Evolutionary conservation across 2,888 invertebrate genomes (phyloP).

Genomic region (Phania funesta): DNA sequence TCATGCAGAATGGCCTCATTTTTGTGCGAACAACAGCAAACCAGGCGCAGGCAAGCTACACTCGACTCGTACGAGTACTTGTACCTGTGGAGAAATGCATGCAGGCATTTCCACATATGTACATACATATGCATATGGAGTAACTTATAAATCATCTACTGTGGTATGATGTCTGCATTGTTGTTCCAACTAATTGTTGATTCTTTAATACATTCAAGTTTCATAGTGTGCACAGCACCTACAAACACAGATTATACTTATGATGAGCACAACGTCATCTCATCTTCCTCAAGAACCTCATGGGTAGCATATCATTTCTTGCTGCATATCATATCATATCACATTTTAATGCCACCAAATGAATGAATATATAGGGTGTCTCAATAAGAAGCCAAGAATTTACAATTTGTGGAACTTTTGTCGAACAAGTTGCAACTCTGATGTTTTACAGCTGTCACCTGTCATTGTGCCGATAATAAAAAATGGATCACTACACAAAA

Average conservation of each 20-base stretch:
- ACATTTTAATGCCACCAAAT: conserved; percentile 54
- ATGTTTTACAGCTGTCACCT: too few species aligned
- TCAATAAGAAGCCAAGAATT: too few species aligned
- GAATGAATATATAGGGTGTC: conserved; percentile 47
- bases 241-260: background rate
- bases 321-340: conserved; percentile 33
- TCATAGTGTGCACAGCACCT: conserved; percentile 2
- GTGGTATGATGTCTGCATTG: background rate
- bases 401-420: too few species aligned
- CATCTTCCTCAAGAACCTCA: background rate
- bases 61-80: background rate
- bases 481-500: too few species aligned
- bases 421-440: too few species aligned
- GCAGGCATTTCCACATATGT: conserved; percentile 3
- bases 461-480: too few species aligned
- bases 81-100: conserved; percentile 13
- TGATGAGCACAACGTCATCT: conserved; percentile 12
- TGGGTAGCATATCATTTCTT: conserved; percentile 11
- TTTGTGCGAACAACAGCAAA: conserved; percentile 29
- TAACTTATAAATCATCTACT: background rate
- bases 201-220: conserved; percentile 20
- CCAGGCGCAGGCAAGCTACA: conserved; percentile 14
- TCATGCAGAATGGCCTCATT: conserved; percentile 66
- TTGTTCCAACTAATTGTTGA: conserved; percentile 42
- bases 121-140: background rate